Percentiles rank a stretch among this genome's conserved stretches.
Conservation (phyloP, 2,797 vertebrate species). For the Acropternis orthonyx region DNA sequence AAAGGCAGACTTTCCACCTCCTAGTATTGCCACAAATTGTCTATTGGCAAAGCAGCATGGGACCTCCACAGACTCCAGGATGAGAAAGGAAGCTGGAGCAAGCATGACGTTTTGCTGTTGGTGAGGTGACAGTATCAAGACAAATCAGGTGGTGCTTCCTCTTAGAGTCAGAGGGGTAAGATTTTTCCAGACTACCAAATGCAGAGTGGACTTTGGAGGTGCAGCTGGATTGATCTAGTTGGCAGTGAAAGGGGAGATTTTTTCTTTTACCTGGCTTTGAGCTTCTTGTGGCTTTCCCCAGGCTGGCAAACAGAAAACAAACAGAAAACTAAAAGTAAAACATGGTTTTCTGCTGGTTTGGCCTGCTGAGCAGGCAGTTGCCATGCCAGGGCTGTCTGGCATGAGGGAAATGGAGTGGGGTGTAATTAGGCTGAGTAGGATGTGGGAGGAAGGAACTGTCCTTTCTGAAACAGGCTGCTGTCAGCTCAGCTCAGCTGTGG, state of each 20-base stretch:
- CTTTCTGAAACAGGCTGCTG: background rate
- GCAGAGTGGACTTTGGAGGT: background rate
- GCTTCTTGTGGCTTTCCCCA: background rate
- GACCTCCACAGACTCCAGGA: background rate
- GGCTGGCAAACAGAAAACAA: background rate
- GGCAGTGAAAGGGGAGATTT: background rate
- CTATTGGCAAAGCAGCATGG: background rate
- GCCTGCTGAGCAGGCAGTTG: background rate
- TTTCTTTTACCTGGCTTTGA: background rate
- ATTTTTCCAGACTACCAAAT: background rate
- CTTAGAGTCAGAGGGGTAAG: background rate
- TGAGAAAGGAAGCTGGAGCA: background rate
- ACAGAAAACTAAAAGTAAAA: background rate
- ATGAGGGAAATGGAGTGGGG: rapidly evolving
- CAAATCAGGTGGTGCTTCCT: background rate
- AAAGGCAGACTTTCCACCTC: background rate
- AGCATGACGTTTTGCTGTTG: background rate
- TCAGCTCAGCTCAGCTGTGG: background rate
- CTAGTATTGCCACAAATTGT: background rate
- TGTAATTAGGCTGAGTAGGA: background rate
- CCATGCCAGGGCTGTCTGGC: background rate
- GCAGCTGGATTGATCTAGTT: background rate
- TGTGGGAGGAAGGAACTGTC: background rate
- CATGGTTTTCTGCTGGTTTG: background rate
- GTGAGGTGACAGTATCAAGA: background rate